Evolutionary conservation across 1,140 invertebrate species (phyloP).

Genomic region (Drosophila repleta): DNA sequence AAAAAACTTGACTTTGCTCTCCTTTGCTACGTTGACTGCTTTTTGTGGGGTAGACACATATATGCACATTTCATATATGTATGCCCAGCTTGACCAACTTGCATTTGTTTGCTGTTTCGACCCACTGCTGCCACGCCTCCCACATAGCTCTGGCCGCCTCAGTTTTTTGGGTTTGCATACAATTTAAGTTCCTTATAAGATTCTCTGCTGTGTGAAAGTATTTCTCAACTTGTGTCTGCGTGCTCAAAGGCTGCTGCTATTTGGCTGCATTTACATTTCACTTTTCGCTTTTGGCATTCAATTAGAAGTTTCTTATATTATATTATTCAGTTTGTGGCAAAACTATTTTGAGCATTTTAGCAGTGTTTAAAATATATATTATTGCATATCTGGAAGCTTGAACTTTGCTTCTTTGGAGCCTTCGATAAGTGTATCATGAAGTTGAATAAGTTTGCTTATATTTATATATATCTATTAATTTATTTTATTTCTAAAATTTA

Average conservation of each 20-base stretch:
- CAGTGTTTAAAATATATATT: too few relatives aligned
- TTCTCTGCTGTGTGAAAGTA: constrained; percentile 4
- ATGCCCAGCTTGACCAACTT: constrained; percentile 15
- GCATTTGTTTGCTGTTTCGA: constrained; percentile 23
- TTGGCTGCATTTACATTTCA: background rate
- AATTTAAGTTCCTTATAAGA: constrained; percentile 34
- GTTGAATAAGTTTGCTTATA: too few relatives aligned
- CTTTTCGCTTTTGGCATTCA: background rate
- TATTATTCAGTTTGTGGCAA: background rate
- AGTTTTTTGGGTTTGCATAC: constrained; percentile 17
- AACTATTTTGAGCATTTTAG: background rate
- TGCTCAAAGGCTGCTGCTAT: background rate
- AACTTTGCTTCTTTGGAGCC: too few relatives aligned
- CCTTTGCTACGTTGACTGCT: too few relatives aligned
- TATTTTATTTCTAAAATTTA: too few relatives aligned
- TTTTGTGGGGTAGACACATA: too few relatives aligned
- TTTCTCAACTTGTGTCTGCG: background rate
- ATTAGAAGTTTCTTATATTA: background rate
- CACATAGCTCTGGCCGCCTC: background rate
- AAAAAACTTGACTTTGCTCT: constrained; percentile 13
- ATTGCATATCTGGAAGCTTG: too few relatives aligned
- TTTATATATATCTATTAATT: too few relatives aligned
- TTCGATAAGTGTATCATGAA: too few relatives aligned
- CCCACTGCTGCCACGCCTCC: constrained; percentile 3
- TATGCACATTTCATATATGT: constrained; percentile 48